These are phyloP conservation scores for Atrina japonica DNA, from an alignment of 2,888 invertebrate species.

Conservation along the genomic window DNA sequence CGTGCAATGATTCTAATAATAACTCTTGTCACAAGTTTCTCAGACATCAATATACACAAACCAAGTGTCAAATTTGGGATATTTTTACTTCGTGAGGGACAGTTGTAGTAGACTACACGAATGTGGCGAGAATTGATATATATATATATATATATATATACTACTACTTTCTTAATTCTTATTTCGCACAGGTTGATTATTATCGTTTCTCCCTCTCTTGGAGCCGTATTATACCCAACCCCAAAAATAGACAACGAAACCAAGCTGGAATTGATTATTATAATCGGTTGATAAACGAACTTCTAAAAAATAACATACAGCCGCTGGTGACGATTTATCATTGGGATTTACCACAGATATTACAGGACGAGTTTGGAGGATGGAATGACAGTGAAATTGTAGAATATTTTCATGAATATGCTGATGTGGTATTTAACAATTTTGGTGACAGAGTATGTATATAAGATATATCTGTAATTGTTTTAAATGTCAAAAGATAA, in stretches of 20 bases:
- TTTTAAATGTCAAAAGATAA: too few relatives aligned
- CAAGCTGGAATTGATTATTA: conserved; percentile 88
- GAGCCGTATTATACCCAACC: conserved; percentile 87
- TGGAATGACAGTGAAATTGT: conserved; percentile 70
- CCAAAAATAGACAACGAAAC: conserved; percentile 82
- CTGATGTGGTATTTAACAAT: conserved; percentile 72
- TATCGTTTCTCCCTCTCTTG: conserved; percentile 84
- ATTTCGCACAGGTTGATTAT: conserved; percentile 54
- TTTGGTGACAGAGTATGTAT: conserved; percentile 76
- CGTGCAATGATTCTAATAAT: too few relatives aligned
- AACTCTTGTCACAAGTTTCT: too few relatives aligned
- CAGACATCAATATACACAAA: too few relatives aligned
- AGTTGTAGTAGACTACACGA: too few relatives aligned
- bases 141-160: too few relatives aligned
- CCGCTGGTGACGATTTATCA: conserved; percentile 84
- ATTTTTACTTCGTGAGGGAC: too few relatives aligned
- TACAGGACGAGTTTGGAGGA: conserved; percentile 78
- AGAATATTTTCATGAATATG: conserved; percentile 76
- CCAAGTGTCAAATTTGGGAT: too few relatives aligned
- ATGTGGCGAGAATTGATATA: too few relatives aligned
- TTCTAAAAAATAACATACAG: conserved; percentile 83
- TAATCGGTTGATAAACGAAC: conserved; percentile 87
- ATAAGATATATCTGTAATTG: too few relatives aligned
- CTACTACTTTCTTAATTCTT: too few relatives aligned
- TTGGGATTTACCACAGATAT: conserved; percentile 78